Base-by-base conservation (phyloP, 2,113 vertebrate genomes). In the Cavia aperea region DNA sequence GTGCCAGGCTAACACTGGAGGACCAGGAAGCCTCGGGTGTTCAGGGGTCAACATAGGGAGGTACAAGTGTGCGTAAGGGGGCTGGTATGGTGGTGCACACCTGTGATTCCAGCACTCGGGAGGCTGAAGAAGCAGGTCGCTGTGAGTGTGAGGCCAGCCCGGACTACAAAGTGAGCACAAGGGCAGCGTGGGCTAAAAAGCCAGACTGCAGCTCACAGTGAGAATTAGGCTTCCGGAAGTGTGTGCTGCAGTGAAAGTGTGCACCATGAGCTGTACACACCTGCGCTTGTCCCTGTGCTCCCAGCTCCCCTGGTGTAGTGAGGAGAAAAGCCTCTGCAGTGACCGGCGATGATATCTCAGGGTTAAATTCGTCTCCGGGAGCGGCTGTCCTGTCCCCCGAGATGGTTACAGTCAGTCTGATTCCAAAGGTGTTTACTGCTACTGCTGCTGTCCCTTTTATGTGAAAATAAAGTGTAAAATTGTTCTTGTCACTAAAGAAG, bases 391-490 rank as follows among this genome's bases (percentile, higher is more conserved):
- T 39, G 3, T 73, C 92, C 65, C 85, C 89, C 33, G 23, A 14
- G 56, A 51, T 88, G 31, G 63, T 89, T 60, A 68, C 54, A 43
- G 70, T 79, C 68, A 56, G 24, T 78, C 21, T 82, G 24, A 68
- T 77, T 72, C 77, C 49, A 19, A 36, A 18, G 16, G 2, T 54
- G 77, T 79, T 33, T 10, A 21, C 49, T 4, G 29, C 11, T 36
- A 10, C 11, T 19, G 77, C 77, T 36, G 49, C 10, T 36, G 19
- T 36, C 26, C 9, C 46, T 29, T 54, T 73, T 89, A 62, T 10
- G 13, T 86, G 70, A 87, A 95, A 94, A 88, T 89, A 60, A 96
- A 93, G 72, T 92, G 62, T 79, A 56, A 89, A 60, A 8, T 88
- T 24, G 54, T 23, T 84, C 62, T 86, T 81, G 0, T 78, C 26